Evolutionary conservation across 2,797 vertebrate genomes (phyloP), one percentile per base, ranked within the genome.

Genomic region (Hyperoplus immaculatus): DNA sequence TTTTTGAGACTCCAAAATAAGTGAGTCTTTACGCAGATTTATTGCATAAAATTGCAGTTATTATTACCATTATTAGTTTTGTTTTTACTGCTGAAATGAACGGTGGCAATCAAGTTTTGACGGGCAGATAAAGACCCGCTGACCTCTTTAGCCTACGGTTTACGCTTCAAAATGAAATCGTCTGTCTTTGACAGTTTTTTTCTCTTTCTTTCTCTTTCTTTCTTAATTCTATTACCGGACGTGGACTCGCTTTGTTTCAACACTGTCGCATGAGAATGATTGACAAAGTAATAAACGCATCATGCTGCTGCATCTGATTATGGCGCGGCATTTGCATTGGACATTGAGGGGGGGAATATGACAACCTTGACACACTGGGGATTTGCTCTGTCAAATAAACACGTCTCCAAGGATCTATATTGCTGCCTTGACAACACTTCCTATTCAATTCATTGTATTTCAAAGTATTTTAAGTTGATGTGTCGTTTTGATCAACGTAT

Each of bases 251-350:
- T 94, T 93, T 93, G 89, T 94, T 92, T 92, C 88, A 87, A 77
- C 86, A 77, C 86, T 87, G 89, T 93, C 90, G 88, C 72, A 86
- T 91, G 86, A 87, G 81, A 75, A 92, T 95, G 94, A 94, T 93
- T 94, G 93, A 94, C 93, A 94, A 93, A 92, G 93, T 93, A 93
- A 93, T 95, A 94, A 94, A 93, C 87, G 87, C 89, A 87, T 88
- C 91, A 90, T 89, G 93, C 91, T 93, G 93, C 85, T 92, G 90
- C 89, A 91, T 92, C 87, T 94, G 90, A 93, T 94, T 91, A 92
- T 64, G 84, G 63, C 38, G 75, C 83, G 45, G 73, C 82, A 93
- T 93, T 94, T 93, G 92, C 92, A 93, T 94, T 83, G 90, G 90
- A 90, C 90, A 88, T 86, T 84, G 89, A 87, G 87, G 80, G 70